These are phyloP conservation scores for Cuniculus paca DNA, from an alignment of 2,797 vertebrate species.

Conservation along the genomic window DNA sequence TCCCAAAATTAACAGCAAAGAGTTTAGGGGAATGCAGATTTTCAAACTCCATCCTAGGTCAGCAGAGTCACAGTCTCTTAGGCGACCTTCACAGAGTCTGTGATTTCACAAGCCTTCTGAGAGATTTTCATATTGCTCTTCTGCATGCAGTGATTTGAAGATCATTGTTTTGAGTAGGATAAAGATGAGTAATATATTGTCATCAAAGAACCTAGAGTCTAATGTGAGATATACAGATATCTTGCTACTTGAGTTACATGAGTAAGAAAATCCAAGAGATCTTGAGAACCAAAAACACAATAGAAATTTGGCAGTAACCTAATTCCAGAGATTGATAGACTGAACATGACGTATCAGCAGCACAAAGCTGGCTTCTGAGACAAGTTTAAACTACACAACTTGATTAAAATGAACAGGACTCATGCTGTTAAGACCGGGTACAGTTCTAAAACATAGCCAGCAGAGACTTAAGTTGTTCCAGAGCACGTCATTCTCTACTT, in stretches of 20 bases:
- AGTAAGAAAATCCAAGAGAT: slow-evolving; percentile 66
- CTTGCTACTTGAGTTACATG: slow-evolving; percentile 57
- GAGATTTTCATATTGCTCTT: slow-evolving; percentile 44
- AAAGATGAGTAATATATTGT: slow-evolving; percentile 58
- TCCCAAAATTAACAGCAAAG: not conserved
- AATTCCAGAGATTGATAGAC: slow-evolving; percentile 37
- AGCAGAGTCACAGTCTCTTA: not conserved
- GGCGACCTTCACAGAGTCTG: not conserved
- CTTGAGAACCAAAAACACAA: slow-evolving; percentile 21
- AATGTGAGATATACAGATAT: slow-evolving; percentile 50
- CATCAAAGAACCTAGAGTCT: slow-evolving; percentile 60
- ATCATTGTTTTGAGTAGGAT: slow-evolving; percentile 2
- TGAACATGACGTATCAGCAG: slow-evolving; percentile 25
- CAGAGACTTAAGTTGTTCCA: slow-evolving; percentile 79
- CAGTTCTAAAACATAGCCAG: slow-evolving; percentile 73
- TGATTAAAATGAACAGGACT: slow-evolving; percentile 76
- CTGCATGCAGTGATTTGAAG: slow-evolving; percentile 41
- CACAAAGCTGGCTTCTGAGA: not conserved
- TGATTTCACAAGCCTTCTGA: slow-evolving; percentile 42
- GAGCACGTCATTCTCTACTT: slow-evolving; percentile 78
- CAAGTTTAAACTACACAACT: slow-evolving; percentile 41
- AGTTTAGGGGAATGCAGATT: slow-evolving; percentile 27
- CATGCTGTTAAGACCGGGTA: slow-evolving; percentile 3
- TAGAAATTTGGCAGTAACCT: slow-evolving; percentile 49
- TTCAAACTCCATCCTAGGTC: not conserved